These are phyloP conservation scores for Mimumesa dahlbomi DNA, from an alignment of 2,888 invertebrate species.

Conservation along the genomic window DNA sequence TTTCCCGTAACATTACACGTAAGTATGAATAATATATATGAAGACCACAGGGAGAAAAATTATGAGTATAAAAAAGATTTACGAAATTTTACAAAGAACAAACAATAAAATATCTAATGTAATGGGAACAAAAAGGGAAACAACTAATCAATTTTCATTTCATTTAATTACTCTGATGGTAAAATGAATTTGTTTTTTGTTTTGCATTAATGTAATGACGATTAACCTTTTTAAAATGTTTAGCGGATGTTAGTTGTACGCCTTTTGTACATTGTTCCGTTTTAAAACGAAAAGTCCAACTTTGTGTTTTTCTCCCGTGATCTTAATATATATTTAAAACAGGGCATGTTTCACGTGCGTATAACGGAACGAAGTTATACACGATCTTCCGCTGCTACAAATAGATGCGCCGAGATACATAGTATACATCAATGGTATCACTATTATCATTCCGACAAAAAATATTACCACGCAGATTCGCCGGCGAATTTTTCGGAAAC, in stretches of 20 bases:
- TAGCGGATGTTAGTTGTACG: too few relatives aligned
- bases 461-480: slow-evolving; percentile 42
- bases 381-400: slow-evolving; percentile 60
- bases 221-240: too few relatives aligned
- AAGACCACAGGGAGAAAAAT: too few relatives aligned
- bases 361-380: slow-evolving; percentile 43
- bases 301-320: background rate
- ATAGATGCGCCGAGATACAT: slow-evolving; percentile 65
- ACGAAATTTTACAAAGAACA: too few relatives aligned
- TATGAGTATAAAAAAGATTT: too few relatives aligned
- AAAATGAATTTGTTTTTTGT: background rate
- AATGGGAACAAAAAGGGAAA: too few relatives aligned
- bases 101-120: too few relatives aligned
- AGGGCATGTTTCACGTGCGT: slow-evolving; percentile 45
- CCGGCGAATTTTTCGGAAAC: slow-evolving; percentile 36
- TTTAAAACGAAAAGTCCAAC: background rate
- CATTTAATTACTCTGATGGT: too few relatives aligned
- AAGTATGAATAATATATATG: too few relatives aligned
- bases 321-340: slow-evolving; percentile 35
- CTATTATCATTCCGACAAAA: slow-evolving; percentile 59
- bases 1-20: too few relatives aligned
- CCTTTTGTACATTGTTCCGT: too few relatives aligned
- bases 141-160: too few relatives aligned
- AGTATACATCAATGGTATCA: slow-evolving; percentile 62
- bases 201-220: background rate